These are phyloP conservation scores for Cephus pygmeus DNA, from an alignment of 2,888 invertebrate species.

Conservation along the genomic window DNA sequence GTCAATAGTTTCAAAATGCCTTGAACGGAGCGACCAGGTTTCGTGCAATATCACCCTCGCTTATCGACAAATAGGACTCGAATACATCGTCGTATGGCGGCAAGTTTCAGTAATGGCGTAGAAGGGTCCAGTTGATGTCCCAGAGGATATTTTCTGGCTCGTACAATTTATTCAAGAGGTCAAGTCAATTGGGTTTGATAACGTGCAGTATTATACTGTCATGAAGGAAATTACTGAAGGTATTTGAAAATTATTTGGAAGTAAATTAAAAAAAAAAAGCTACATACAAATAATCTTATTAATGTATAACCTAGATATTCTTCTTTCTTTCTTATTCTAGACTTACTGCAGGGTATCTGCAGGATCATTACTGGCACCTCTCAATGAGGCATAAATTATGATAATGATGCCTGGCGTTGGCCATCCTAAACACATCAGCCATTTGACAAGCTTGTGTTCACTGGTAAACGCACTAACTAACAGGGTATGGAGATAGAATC, in stretches of 20 bases:
- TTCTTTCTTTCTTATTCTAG: constrained; percentile 7
- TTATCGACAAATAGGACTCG: background rate
- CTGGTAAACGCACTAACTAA: constrained; percentile 92
- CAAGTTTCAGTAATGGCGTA: background rate
- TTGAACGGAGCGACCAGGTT: background rate
- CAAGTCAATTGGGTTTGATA: background rate
- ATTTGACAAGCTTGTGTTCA: constrained; percentile 85
- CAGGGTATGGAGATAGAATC: constrained; percentile 92
- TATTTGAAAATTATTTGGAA: background rate
- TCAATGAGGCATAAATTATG: constrained; percentile 74
- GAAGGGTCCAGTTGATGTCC: background rate
- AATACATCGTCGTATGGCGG: background rate
- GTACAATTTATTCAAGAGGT: background rate
- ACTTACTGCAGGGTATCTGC: constrained; percentile 73
- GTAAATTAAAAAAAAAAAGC: background rate
- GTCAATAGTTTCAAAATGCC: background rate
- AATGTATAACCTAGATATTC: background rate
- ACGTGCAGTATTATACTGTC: background rate
- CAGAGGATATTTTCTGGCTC: background rate
- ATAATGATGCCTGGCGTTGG: constrained; percentile 78
- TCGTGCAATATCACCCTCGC: background rate
- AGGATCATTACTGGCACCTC: constrained; percentile 69
- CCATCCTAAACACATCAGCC: constrained; percentile 89
- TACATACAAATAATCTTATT: background rate
- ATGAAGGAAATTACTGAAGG: background rate